A percentile compares a stretch with the other conserved stretches of the same genome.
phyloP scores from a whole-genome alignment of 2,888 invertebrate species.

The Dryobotodes eremita region DNA sequence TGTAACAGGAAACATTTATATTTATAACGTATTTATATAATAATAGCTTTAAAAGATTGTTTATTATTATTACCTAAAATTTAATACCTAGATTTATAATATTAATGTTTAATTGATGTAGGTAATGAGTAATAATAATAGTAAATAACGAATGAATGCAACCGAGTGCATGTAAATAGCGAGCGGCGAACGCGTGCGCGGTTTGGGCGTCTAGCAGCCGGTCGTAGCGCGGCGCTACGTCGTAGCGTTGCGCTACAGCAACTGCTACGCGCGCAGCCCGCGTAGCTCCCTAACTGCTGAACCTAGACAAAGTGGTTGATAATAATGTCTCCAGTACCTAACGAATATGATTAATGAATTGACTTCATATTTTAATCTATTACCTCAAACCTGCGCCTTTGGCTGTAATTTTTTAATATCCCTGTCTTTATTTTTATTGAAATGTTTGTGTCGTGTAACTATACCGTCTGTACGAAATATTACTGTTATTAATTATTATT shows the following conservation, averaged over 20 bases:
- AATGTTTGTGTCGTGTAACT: slow-evolving; percentile 85
- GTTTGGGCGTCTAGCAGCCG: slow-evolving; percentile 70
- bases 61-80: slow-evolving; percentile 91
- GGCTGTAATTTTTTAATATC: slow-evolving; percentile 88
- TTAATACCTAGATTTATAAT: slow-evolving; percentile 90
- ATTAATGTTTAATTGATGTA: slow-evolving; percentile 91
- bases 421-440: slow-evolving; percentile 89
- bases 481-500: slow-evolving; percentile 82
- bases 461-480: slow-evolving; percentile 83
- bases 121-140: slow-evolving; percentile 89
- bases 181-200: slow-evolving; percentile 77
- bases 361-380: slow-evolving; percentile 90
- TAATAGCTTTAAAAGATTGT: slow-evolving; percentile 91
- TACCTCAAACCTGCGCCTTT: slow-evolving; percentile 90
- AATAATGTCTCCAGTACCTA: slow-evolving; percentile 86
- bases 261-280: slow-evolving; percentile 71
- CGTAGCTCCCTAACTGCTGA: slow-evolving; percentile 73
- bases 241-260: slow-evolving; percentile 63
- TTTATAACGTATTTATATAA: slow-evolving; percentile 91
- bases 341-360: slow-evolving; percentile 90
- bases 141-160: slow-evolving; percentile 89
- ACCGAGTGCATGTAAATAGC: slow-evolving; percentile 86
- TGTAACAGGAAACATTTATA: slow-evolving; percentile 92
- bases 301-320: slow-evolving; percentile 85
- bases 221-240: slow-evolving; percentile 63